A percentile compares a stretch with the other conserved stretches of the same genome.
Evolutionary conservation across 2,113 vertebrate genomes (phyloP).

Genomic region (Urocitellus parryii): DNA sequence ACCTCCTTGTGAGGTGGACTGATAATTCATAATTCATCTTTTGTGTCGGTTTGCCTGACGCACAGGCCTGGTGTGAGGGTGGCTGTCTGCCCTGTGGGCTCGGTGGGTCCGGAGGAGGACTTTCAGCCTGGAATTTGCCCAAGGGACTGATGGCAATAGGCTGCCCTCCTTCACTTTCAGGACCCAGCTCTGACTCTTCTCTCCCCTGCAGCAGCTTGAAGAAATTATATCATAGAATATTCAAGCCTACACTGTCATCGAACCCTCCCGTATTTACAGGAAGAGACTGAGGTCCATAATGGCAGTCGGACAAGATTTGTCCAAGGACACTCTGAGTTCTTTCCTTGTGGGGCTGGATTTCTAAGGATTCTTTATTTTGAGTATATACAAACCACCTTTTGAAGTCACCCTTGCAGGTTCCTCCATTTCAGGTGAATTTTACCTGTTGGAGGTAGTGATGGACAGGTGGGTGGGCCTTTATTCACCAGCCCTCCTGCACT

Average conservation of each 20-base stretch:
- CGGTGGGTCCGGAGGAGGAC: neutral
- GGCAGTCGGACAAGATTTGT: neutral
- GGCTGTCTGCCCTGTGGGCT: neutral
- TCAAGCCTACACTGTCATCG: neutral
- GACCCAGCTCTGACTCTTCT: neutral
- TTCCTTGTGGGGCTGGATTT: neutral
- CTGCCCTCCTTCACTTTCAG: neutral
- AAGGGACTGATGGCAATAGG: neutral
- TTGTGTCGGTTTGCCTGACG: conserved; percentile 8
- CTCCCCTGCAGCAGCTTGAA: neutral
- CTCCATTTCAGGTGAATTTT: neutral
- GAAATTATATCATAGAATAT: neutral
- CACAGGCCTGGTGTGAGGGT: neutral
- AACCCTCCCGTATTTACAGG: neutral
- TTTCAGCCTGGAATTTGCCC: conserved; percentile 54
- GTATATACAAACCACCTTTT: neutral
- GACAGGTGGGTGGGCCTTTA: neutral
- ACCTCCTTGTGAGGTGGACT: neutral
- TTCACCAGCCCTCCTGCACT: neutral
- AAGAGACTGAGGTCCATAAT: neutral
- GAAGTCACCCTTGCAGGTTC: neutral
- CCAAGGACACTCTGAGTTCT: neutral
- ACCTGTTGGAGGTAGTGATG: neutral
- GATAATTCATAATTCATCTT: neutral
- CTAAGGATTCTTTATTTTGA: neutral